Percentiles rank a stretch among this genome's conserved stretches.
Conservation (phyloP, 2,113 vertebrate species). For the Prinia subflava region DNA sequence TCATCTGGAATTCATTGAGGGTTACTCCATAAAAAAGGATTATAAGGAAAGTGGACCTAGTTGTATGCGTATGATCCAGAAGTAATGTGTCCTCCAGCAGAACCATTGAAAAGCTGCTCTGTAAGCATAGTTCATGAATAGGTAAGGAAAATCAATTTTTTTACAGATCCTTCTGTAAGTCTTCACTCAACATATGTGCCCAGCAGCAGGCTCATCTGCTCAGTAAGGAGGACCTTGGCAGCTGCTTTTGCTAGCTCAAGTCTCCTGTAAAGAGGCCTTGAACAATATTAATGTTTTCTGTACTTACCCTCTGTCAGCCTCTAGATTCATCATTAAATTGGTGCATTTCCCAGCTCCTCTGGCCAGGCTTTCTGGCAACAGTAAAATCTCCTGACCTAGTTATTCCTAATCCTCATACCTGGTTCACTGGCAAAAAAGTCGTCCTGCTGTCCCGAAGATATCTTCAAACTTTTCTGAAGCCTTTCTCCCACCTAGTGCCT, state of each 20-base stretch:
- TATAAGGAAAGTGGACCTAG: not conserved
- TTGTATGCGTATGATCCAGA: not conserved
- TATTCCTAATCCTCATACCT: not conserved
- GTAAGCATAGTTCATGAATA: not conserved
- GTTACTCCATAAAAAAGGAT: not conserved
- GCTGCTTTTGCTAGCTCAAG: conserved; percentile 12
- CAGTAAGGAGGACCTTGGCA: not conserved
- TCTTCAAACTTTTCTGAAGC: not conserved
- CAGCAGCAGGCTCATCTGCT: not conserved
- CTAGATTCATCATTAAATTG: conserved; percentile 33
- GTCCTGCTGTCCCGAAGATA: not conserved
- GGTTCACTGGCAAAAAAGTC: not conserved
- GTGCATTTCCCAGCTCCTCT: conserved; percentile 27
- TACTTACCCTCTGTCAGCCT: conserved; percentile 30
- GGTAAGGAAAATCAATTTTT: not conserved
- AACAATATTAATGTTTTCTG: conserved; percentile 39
- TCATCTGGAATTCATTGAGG: not conserved
- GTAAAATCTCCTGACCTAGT: not conserved
- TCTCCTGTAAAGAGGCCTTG: conserved; percentile 24
- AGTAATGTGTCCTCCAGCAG: not conserved
- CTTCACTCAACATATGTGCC: not conserved
- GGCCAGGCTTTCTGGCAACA: conserved; percentile 21
- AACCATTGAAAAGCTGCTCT: not conserved
- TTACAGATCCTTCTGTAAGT: not conserved
- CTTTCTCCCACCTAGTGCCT: not conserved